phyloP scores from a whole-genome alignment of 2,113 vertebrate species.

The Falco punctatus region DNA sequence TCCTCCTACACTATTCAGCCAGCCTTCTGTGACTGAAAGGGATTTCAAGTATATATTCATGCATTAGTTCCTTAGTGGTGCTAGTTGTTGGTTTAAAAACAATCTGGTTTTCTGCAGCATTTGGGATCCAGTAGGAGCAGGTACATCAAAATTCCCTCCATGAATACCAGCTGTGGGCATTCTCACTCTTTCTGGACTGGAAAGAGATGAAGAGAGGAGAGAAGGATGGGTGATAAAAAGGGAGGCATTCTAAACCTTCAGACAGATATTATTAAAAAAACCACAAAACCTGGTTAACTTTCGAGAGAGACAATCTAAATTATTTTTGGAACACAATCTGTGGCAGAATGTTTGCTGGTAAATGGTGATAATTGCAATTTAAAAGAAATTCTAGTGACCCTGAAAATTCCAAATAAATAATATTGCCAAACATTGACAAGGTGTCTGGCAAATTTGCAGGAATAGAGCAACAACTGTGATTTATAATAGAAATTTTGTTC shows the following conservation, averaged over 20 bases:
- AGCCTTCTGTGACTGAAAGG: background rate
- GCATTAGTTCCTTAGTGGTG: background rate
- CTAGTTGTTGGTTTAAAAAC: background rate
- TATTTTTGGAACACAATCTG: background rate
- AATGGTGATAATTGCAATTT: background rate
- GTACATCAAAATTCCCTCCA: background rate
- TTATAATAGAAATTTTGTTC: background rate
- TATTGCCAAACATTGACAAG: background rate
- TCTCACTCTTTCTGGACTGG: background rate
- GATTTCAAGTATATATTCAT: background rate
- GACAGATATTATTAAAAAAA: background rate
- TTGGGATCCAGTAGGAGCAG: background rate
- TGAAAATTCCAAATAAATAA: background rate
- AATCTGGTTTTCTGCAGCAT: background rate
- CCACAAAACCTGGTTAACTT: rapidly evolving
- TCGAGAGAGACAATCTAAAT: background rate
- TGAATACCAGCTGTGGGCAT: background rate
- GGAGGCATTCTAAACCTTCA: background rate
- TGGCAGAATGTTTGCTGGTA: background rate
- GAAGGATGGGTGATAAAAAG: background rate
- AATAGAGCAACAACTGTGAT: background rate
- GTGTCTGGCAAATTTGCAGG: background rate
- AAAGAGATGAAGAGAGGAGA: background rate
- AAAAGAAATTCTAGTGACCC: background rate
- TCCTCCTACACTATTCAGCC: background rate